phyloP scores from a whole-genome alignment of 2,797 vertebrate species.

The Sebastes goodei region DNA sequence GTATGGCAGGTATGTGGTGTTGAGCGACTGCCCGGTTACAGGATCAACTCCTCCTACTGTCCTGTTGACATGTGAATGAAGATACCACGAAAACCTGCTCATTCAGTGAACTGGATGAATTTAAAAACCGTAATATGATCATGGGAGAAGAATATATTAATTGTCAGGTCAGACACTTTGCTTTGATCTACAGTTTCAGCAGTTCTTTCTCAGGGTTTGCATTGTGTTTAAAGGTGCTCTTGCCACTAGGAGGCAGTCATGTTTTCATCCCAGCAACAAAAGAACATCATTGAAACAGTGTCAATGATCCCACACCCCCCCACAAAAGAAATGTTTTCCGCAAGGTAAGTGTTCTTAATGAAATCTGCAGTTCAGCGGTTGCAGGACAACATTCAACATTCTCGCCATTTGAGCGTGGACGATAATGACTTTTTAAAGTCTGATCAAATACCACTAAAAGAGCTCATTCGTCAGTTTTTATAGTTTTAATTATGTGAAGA shows the following conservation, averaged over 20 bases:
- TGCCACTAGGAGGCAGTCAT: constrained; percentile 43
- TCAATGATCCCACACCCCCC: not conserved
- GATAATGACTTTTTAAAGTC: not conserved
- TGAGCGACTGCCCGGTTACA: not conserved
- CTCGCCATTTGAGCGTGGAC: not conserved
- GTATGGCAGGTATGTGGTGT: not conserved
- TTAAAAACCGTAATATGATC: not conserved
- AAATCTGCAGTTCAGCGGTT: not conserved
- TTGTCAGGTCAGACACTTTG: not conserved
- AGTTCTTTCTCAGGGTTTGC: constrained; percentile 46
- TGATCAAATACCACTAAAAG: not conserved
- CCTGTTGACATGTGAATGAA: not conserved
- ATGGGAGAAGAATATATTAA: not conserved
- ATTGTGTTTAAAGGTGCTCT: constrained; percentile 29
- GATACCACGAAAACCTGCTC: not conserved
- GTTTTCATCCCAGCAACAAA: not conserved
- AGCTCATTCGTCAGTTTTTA: not conserved
- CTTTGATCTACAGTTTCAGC: not conserved
- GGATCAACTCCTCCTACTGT: not conserved
- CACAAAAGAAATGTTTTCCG: not conserved
- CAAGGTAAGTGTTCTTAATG: not conserved
- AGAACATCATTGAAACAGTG: not conserved
- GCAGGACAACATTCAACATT: not conserved
- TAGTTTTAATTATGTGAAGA: not conserved
- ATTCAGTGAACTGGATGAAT: not conserved